phyloP scores from a whole-genome alignment of 2,113 vertebrate species.

The Rana temporaria region DNA sequence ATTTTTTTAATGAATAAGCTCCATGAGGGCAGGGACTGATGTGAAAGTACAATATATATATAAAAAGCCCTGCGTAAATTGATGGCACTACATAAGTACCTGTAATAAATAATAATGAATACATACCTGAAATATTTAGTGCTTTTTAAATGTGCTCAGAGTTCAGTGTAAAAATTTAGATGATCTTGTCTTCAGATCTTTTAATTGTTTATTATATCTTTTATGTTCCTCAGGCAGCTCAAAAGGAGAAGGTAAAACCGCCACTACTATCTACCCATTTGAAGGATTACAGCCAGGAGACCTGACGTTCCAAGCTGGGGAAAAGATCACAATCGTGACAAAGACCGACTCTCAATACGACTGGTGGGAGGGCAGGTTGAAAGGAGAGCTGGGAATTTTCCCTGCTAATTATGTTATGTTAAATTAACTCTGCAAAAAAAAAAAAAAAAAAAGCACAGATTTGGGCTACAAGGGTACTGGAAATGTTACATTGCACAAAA shows the following conservation, averaged over 20 bases:
- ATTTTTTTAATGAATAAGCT: no score
- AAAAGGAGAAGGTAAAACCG: slow-evolving; percentile 63
- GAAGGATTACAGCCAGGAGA: slow-evolving; percentile 89
- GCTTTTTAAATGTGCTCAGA: not conserved
- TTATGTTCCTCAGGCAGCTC: slow-evolving; percentile 66
- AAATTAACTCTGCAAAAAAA: slow-evolving; percentile 41
- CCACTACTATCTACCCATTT: slow-evolving; percentile 83
- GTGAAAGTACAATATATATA: no score
- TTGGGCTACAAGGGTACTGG: not conserved
- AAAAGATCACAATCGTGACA: slow-evolving; percentile 85
- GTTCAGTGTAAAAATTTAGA: no score
- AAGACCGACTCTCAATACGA: slow-evolving; percentile 90
- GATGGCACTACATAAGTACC: no score
- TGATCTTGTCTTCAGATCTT: no score
- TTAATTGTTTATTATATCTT: slow-evolving; percentile 19
- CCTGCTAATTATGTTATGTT: slow-evolving; percentile 93
- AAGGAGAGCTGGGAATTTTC: slow-evolving; percentile 89
- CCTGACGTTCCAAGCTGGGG: slow-evolving; percentile 85
- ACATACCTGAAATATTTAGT: no score
- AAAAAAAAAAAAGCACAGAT: no score
- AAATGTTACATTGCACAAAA: slow-evolving; percentile 2
- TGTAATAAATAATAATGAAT: no score
- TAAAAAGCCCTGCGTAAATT: no score
- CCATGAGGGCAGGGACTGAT: no score
- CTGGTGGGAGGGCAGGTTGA: slow-evolving; percentile 93